These are phyloP conservation scores for Capitulum mitella DNA, from an alignment of 2,888 invertebrate species.

Conservation along the genomic window DNA sequence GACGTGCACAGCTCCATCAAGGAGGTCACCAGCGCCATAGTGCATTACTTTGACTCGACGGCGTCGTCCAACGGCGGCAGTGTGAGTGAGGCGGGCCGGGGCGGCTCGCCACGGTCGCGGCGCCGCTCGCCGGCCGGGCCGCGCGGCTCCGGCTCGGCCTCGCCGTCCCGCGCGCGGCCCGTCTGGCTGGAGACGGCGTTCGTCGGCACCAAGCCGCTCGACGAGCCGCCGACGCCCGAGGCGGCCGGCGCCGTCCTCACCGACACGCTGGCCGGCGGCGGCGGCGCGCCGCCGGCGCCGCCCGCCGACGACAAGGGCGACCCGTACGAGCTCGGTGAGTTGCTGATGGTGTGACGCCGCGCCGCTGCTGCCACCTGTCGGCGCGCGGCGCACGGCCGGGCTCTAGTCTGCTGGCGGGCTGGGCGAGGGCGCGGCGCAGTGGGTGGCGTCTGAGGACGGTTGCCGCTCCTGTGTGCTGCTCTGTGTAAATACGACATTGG, in stretches of 20 bases:
- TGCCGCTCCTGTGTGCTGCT: too few relatives aligned
- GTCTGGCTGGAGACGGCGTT: conserved; percentile 92
- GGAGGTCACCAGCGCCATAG: conserved; percentile 86
- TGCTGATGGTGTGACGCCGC: conserved; percentile 17
- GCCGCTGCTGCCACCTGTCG: not conserved
- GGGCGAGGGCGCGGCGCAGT: not conserved
- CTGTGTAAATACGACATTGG: too few relatives aligned
- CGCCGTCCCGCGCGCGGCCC: conserved; percentile 43
- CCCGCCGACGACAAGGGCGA: conserved; percentile 28
- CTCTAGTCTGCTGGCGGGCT: too few relatives aligned
- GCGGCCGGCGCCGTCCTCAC: conserved; percentile 24
- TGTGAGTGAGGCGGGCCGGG: conserved; percentile 46
- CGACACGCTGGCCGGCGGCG: conserved; percentile 19
- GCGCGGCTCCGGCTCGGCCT: not conserved
- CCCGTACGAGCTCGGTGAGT: conserved; percentile 21
- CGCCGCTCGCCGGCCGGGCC: not conserved
- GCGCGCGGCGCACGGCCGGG: not conserved
- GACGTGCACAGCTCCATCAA: conserved; percentile 78
- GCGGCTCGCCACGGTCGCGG: conserved; percentile 42
- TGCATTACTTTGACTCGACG: conserved; percentile 63
- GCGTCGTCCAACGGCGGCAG: conserved; percentile 33
- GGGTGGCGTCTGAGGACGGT: not conserved
- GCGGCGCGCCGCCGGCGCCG: conserved; percentile 30
- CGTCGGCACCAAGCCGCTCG: conserved; percentile 73
- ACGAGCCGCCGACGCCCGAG: conserved; percentile 56